Evolutionary conservation across 2,888 invertebrate genomes (phyloP), one percentile per base, ranked within the genome.

Genomic region (Athalia rosae): DNA sequence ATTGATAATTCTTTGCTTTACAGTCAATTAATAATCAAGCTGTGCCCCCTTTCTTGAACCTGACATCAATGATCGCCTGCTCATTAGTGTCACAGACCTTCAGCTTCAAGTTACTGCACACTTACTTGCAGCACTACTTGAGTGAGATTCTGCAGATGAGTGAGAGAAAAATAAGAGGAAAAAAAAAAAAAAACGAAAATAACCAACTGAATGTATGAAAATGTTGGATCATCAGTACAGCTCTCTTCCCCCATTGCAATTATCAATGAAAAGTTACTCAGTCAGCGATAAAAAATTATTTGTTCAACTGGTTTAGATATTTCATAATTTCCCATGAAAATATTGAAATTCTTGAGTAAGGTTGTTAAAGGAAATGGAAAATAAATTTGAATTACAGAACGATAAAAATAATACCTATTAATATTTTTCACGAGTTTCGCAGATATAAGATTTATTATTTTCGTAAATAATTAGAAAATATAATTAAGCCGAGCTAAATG

Each of bases 391-490:
- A 79, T 73, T 82, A 79, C 78, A 79, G 79, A 80, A 82, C 76
- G 83, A 83, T 81, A 59, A 79, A 83, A 82, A 82, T 84, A 84
- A 83, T 85, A 84, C 83, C 81, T 84, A 79, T 83, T 86, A 82
- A 78, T 79, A 77, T 77, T 78, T 82, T 84, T 83, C 78, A 86
- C 85, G 87, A 87, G 84, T 89, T 87, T 89, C 89, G 88, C 87
- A 88, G 87, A 88, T 88, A 87, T 87, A 89, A 84, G 86, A 88
- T 88, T 89, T 89, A 88, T 87, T 87, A 85, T 87, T 87, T 89
- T 84, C 89, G 87, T 88, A 89, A 88, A 89, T 88, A 89, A 89
- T 88, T 88, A 89, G 87, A 89, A 89, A 89, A 89, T 89, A 89
- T 88, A 89, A 87, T 88, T 88, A 89, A 88, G 87, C 88, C 88